Evolutionary conservation across 2,113 vertebrate species (phyloP), one percentile per base, ranked within the genome.

Genomic region (Oreotrochilus melanogaster): DNA sequence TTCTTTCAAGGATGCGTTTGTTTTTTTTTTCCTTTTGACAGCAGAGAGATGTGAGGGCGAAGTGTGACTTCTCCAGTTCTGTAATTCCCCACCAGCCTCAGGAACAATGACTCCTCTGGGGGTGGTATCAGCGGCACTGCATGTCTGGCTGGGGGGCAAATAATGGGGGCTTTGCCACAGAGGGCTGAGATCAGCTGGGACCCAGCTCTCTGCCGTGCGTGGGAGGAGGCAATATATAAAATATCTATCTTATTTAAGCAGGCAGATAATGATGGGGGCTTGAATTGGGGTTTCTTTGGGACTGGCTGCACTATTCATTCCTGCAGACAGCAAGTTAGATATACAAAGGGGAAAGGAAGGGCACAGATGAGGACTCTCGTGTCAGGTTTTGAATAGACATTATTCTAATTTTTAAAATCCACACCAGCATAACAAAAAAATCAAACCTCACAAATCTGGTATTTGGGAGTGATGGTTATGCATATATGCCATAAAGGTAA

Each of bases 261-360:
- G 45, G 24, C 48, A 86, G 86, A 54, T 83, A 87, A n/a, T 11
- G 88, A 51, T 56, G 27, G 31, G 42, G 30, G 24, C 57, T 85
- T 71, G 60, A 78, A 70, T 4, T 6, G 35, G 73, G 45, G 43
- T 73, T 93, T 78, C 54, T 66, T 60, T 61, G n/a, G 78, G 47
- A 61, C 89, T 86, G 89, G 80, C 88, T 71, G 76, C 70, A 66
- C 90, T 51, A 8, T 58, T 61, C 65, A 76, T 96, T 95, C 56
- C 78, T 33, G 82, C 66, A 57, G 74, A 62, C 3, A 27, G 81
- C 76, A 75, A 39, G 13, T 72, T 89, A 71, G 69, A 74, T 39
- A 74, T 86, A 92, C 95, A 94, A 96, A 95, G 86, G 95, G 95
- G 91, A 50, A 70, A 83, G 65, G 74, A 90, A 95, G 93, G 92